Evolutionary conservation across 1,140 invertebrate genomes (phyloP).

Genomic region (Drosophila ironensis): DNA sequence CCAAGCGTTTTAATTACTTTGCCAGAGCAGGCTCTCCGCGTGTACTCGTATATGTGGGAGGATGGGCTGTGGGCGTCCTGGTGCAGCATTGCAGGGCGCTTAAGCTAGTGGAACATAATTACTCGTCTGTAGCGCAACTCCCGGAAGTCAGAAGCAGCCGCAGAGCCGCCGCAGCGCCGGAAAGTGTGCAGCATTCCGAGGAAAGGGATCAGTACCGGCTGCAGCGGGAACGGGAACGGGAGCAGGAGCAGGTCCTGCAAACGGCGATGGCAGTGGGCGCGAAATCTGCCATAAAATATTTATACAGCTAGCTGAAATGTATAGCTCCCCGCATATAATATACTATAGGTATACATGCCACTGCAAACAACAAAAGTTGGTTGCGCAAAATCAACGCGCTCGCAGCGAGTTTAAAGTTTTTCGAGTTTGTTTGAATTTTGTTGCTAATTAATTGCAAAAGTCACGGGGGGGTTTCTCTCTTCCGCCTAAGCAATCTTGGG

Average conservation of each 20-base stretch:
- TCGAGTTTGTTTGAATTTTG: slow-evolving; percentile 75
- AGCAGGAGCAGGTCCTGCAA: background rate
- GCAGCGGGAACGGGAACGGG: background rate
- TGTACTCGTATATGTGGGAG: slow-evolving; percentile 4
- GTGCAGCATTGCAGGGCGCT: slow-evolving; percentile 34
- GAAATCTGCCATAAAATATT: slow-evolving; percentile 76
- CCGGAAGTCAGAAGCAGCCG: slow-evolving; percentile 65
- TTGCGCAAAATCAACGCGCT: slow-evolving; percentile 55
- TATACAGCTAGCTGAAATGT: slow-evolving; percentile 34
- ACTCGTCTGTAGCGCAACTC: slow-evolving; percentile 71
- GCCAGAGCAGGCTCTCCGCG: slow-evolving; percentile 10
- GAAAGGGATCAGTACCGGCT: slow-evolving; percentile 12
- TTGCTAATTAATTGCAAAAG: slow-evolving; percentile 79
- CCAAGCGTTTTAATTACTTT: slow-evolving; percentile 80
- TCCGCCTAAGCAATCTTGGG: background rate
- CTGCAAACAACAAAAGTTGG: slow-evolving; percentile 57
- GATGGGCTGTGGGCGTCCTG: slow-evolving; percentile 10
- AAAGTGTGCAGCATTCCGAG: slow-evolving; percentile 59
- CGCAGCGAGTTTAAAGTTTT: slow-evolving; percentile 55
- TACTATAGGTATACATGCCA: slow-evolving; percentile 17
- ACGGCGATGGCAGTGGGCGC: slow-evolving; percentile 39
- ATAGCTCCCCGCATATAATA: slow-evolving; percentile 15
- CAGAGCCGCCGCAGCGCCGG: slow-evolving; percentile 59
- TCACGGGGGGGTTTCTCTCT: slow-evolving; percentile 20
- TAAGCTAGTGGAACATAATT: slow-evolving; percentile 80